Base-by-base conservation (phyloP, 2,888 invertebrate species). In the Ectemnius continuus region DNA sequence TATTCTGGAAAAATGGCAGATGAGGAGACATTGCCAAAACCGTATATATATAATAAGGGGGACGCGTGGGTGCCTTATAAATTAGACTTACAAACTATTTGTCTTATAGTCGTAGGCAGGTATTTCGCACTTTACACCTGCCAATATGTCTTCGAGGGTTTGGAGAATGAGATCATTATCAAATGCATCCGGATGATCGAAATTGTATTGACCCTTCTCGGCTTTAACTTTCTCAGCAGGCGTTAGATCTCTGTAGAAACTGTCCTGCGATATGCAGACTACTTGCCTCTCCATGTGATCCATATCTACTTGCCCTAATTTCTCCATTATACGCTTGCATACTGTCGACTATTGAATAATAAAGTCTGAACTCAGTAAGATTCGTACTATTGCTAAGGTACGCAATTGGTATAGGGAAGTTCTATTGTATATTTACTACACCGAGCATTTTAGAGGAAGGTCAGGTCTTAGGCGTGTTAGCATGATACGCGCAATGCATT, bases 151-250 rank as follows among this genome's bases (percentile, higher is more conserved):
- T 82, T 94, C 93, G 59, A 99, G 91, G 0, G 97, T 96, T 61
- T 95, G 93, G 63, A 94, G 93, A 90, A 99, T 95, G 28, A 97
- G 92, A 68, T 96, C 95, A 88, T 97, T 96, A 90, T 99, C 97
- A 91, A 99, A 98, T 0, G 99, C 98, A 91, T 97, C 98, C 0
- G 99, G 99, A 92, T 99, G 99, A 91, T 99, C 99, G 91, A 99
- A 99, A 92, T 99, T 99, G 90, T 97, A 99, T 85, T 96, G 95
- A 36, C 99, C 99, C 66, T 95, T 94, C 73, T 96, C 96, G 2
- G 97, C 97, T 81, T 95, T 95, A 0, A 94, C 91, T 83, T 96
- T 95, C 89, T 99, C 98, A 0, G 95, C 94, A 0, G 94, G 92
- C 0, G 94, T 95, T 62, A 99, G 92, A 74, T 97, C 95, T 67